phyloP scores from a whole-genome alignment of 2,797 vertebrate species.

The Mormyrus hasselquistii region DNA sequence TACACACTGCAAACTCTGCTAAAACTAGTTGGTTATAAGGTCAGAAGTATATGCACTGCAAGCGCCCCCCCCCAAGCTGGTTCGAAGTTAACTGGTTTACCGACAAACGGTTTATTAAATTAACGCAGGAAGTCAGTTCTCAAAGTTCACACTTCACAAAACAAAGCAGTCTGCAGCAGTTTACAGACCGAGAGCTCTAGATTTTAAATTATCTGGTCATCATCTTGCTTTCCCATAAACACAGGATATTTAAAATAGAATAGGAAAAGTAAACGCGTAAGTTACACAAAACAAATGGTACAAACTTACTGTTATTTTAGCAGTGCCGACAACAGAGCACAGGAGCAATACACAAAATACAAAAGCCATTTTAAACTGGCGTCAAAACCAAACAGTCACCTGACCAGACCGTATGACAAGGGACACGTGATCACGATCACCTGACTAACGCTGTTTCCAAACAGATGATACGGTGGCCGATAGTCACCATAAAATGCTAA shows the following conservation, averaged over 20 bases:
- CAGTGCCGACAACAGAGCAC: neutral
- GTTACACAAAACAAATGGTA: neutral
- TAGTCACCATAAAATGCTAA: neutral
- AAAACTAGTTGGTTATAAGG: neutral
- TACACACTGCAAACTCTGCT: neutral
- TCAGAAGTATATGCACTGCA: neutral
- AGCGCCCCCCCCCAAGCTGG: neutral
- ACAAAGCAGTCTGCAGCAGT: neutral
- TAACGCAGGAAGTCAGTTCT: neutral
- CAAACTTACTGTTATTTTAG: slow-evolving; percentile 8
- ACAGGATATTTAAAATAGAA: neutral
- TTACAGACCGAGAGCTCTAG: neutral
- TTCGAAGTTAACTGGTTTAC: neutral
- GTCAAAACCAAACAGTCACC: neutral
- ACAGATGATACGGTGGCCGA: neutral
- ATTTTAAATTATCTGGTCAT: neutral
- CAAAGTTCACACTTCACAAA: neutral
- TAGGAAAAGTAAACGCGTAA: neutral
- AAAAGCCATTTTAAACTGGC: slow-evolving; percentile 20
- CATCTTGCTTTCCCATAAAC: neutral
- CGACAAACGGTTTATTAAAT: neutral
- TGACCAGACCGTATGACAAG: neutral
- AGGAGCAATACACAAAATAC: neutral
- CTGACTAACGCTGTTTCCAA: neutral
- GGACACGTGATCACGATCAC: neutral